phyloP scores from a whole-genome alignment of 2,888 invertebrate genomes.

The Campoplex nolae region DNA sequence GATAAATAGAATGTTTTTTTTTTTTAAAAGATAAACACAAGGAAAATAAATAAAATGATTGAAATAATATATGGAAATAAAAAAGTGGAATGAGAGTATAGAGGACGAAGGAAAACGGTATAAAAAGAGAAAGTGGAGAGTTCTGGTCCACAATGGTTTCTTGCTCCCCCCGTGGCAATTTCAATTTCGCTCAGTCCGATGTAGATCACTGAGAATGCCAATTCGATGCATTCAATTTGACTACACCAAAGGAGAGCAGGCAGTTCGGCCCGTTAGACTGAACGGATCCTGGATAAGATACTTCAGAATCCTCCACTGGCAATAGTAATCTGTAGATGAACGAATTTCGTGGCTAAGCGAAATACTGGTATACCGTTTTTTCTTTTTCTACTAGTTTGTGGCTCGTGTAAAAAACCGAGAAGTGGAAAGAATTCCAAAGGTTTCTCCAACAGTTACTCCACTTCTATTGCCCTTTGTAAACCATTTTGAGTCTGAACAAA shows the following conservation, averaged over 20 bases:
- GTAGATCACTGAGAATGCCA: slow-evolving; percentile 41
- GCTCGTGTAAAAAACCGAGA: not conserved
- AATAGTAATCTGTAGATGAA: not conserved
- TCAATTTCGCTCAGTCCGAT: slow-evolving; percentile 60
- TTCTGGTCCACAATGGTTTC: slow-evolving; percentile 5
- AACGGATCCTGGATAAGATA: slow-evolving; percentile 19
- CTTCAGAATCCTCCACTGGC: slow-evolving; percentile 20
- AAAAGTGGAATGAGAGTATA: not conserved
- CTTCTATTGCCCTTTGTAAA: not conserved
- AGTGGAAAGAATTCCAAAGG: not conserved
- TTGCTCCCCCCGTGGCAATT: slow-evolving; percentile 54
- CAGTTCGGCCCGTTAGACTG: slow-evolving; percentile 42
- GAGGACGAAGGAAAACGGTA: not conserved
- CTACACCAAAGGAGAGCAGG: slow-evolving; percentile 40
- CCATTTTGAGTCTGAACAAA: not conserved
- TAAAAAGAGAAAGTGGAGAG: not conserved
- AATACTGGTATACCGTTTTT: not conserved
- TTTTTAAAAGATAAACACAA: not conserved
- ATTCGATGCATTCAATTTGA: slow-evolving; percentile 54
- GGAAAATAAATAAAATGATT: too few species aligned
- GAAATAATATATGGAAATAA: not conserved
- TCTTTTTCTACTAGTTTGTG: not conserved
- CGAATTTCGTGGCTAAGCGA: not conserved
- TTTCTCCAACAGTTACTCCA: not conserved
- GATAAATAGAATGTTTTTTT: not conserved